Base-by-base conservation (phyloP, 2,113 vertebrate genomes). In the Megaceryle torquata region DNA sequence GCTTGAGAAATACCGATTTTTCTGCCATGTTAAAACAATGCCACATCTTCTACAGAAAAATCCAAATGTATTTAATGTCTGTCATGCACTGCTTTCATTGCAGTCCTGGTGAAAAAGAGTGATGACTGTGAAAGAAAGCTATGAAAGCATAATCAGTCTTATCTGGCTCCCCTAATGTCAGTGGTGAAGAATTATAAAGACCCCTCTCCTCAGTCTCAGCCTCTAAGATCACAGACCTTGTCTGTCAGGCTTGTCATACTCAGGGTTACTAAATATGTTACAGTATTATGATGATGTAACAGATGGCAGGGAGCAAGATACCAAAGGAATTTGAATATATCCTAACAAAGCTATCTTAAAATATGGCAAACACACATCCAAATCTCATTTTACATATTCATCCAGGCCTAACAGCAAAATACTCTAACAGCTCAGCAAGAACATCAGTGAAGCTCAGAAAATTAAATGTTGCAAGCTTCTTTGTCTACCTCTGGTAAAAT, bases 281-380 rank as follows among this genome's bases (percentile, higher is more conserved):
- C 29, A 76, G 61, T 17, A 43, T 31, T 53, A 31, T 29, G 74
- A 37, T 72, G 79, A 64, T 88, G 64, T 86, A 94, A 95, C 93
- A 96, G 92, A 95, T 96, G 95, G 90, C 51, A 93, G 43, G 43
- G 60, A 90, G 71, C 65, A 94, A 88, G 90, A 78, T 86, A 88
- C 39, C 29, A n/a, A 88, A 15, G 11, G 80, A 88, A 88, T 88
- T 59, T 61, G 26, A 83, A 88, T 64, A 80, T 60, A 68, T 75
- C 43, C 44, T 33, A 35, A 83, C 33, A 31, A 96, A 90, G 51
- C 16, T 79, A 64, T 86, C 88, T 94, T 78, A 90, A 91, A 93
- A 90, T 68, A 65, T 29, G 24, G 35, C 61, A 84, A 94, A 74
- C 17, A 10, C 46, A 54, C 33, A 68, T 75, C 41, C n/a, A 68